Percentiles rank a stretch among this genome's conserved stretches.
phyloP scores from a whole-genome alignment of 2,888 invertebrate genomes.

The Odontocolon sp. region DNA sequence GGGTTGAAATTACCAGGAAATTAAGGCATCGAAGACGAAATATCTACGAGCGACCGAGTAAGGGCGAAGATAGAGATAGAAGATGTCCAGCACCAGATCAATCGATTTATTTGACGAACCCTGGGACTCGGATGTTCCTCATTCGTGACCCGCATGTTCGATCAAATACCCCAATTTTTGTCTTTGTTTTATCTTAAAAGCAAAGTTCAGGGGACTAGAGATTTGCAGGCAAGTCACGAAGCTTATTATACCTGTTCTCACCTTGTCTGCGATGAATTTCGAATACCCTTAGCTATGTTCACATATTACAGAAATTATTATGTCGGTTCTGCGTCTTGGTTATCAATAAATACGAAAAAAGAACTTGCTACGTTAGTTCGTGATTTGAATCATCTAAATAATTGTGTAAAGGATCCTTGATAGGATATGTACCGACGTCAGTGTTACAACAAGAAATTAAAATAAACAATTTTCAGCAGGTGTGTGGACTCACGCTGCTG shows the following conservation, averaged over 20 bases:
- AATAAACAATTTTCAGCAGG: constrained; percentile 27
- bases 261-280: too few species aligned
- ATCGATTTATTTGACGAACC: constrained; percentile 51
- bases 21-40: too few species aligned
- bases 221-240: constrained; percentile 40
- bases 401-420: background rate
- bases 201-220: constrained; percentile 37
- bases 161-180: constrained; percentile 43
- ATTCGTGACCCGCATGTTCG: constrained; percentile 53
- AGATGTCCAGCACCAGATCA: constrained; percentile 27
- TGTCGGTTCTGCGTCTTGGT: too few species aligned
- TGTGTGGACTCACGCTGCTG: background rate
- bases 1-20: too few species aligned
- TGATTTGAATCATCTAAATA: background rate
- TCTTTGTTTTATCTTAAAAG: constrained; percentile 6
- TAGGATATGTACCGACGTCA: constrained; percentile 11
- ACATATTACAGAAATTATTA: too few species aligned
- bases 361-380: background rate
- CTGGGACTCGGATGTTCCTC: constrained; percentile 34
- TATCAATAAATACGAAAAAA: background rate
- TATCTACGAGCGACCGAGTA: too few species aligned
- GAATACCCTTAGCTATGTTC: too few species aligned
- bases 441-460: background rate
- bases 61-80: too few species aligned
- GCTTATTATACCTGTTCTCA: constrained; percentile 33